Conservation (phyloP, 1,140 invertebrate genomes). For the Aporrectodea caliginosa region DNA sequence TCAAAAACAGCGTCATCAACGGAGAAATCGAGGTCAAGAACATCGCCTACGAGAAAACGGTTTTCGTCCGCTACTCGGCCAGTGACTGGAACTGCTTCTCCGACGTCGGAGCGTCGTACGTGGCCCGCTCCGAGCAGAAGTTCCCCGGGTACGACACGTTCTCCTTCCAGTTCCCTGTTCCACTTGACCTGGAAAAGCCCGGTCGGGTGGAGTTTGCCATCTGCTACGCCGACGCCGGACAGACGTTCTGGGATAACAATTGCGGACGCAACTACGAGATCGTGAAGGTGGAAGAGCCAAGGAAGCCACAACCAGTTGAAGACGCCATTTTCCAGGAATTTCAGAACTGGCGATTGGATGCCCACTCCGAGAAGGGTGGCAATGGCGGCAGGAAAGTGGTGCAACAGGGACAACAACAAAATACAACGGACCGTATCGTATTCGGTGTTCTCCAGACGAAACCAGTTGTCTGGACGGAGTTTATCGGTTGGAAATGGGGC, state of each 20-base stretch:
- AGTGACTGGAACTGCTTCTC: neutral
- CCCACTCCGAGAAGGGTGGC: too few relatives aligned
- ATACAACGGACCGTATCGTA: neutral
- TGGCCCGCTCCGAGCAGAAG: neutral
- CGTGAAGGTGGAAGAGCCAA: too few relatives aligned
- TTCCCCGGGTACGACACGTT: neutral
- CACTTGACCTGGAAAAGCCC: neutral
- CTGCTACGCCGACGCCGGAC: neutral
- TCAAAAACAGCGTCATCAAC: neutral
- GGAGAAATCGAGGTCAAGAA: neutral
- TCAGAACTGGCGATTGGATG: too few relatives aligned
- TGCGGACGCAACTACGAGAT: neutral
- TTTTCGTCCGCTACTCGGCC: neutral
- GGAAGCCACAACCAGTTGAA: too few relatives aligned
- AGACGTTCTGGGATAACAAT: neutral
- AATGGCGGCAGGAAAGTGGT: too few relatives aligned
- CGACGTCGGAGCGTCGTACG: neutral
- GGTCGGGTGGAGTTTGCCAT: neutral
- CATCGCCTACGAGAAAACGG: neutral
- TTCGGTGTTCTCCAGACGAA: neutral
- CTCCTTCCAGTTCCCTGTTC: neutral
- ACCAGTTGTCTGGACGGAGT: neutral
- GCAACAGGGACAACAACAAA: too few relatives aligned
- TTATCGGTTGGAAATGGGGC: neutral
- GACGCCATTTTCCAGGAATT: too few relatives aligned